Evolutionary conservation across 2,113 vertebrate genomes (phyloP).

Genomic region (Pygoscelis adeliae): DNA sequence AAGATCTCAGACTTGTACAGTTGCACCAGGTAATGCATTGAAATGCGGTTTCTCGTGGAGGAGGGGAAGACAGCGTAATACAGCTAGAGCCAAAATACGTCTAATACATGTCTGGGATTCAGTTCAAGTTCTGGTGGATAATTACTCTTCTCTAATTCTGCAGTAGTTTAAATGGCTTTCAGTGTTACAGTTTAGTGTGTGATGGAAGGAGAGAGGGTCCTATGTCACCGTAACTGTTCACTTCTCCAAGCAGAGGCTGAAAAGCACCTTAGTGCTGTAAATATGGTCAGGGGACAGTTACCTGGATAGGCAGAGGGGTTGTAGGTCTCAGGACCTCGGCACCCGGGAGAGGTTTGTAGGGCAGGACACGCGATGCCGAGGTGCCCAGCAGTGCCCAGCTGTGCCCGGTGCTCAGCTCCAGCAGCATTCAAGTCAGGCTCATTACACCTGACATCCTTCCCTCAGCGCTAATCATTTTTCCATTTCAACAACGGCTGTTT

Average conservation of each 20-base stretch:
- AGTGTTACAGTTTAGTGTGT: accelerated
- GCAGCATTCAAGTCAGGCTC: neutral
- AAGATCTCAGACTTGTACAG: neutral
- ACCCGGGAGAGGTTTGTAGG: neutral
- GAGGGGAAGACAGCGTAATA: neutral
- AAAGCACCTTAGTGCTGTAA: neutral
- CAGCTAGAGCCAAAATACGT: neutral
- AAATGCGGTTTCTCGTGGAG: neutral
- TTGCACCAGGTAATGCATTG: neutral
- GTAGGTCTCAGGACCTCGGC: neutral
- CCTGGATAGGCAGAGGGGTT: accelerated
- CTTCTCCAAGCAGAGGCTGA: neutral
- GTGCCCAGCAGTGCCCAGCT: neutral
- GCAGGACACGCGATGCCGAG: accelerated
- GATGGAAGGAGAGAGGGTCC: neutral
- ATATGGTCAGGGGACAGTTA: accelerated
- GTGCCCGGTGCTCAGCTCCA: neutral
- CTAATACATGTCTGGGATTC: neutral
- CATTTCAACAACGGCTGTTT: conserved; percentile 64
- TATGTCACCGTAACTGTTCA: accelerated
- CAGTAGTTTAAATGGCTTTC: neutral
- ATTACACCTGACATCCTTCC: conserved; percentile 33
- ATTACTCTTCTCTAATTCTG: neutral
- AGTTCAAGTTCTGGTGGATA: neutral
- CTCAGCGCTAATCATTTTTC: conserved; percentile 50